These are phyloP conservation scores for Phalacrocorax aristotelis DNA, from an alignment of 2,113 vertebrate genomes.

Conservation along the genomic window DNA sequence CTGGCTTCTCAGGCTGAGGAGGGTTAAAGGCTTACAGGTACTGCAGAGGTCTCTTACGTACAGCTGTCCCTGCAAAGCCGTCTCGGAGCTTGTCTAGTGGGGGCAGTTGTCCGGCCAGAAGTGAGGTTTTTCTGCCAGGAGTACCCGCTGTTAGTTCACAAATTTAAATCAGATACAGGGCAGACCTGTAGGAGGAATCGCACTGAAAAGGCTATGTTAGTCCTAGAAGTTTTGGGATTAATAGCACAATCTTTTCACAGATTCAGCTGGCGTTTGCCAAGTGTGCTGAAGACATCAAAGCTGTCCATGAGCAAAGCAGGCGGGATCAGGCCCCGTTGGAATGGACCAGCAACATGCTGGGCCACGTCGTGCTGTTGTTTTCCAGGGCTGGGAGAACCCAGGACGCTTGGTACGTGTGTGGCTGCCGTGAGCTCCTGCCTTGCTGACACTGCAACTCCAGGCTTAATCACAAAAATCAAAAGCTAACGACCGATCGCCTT, in stretches of 20 bases:
- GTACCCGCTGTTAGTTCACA: not conserved
- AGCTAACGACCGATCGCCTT: not conserved
- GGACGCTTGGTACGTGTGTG: constrained; percentile 83
- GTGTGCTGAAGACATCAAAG: constrained; percentile 84
- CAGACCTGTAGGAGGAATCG: not conserved
- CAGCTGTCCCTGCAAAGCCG: not conserved
- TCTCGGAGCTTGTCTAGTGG: not conserved
- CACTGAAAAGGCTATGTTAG: no score
- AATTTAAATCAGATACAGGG: rapidly evolving
- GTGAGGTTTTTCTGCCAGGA: not conserved
- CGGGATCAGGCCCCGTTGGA: not conserved
- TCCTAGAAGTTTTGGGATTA: not conserved
- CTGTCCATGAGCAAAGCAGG: constrained; percentile 29
- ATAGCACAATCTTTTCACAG: constrained; percentile 59
- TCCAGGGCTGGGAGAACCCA: constrained; percentile 76
- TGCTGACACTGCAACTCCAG: not conserved
- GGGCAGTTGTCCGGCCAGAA: not conserved
- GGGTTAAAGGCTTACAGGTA: rapidly evolving
- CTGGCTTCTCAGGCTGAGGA: not conserved
- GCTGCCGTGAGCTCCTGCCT: not conserved
- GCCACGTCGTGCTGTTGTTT: constrained; percentile 72
- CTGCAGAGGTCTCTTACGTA: not conserved
- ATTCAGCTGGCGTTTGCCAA: constrained; percentile 82
- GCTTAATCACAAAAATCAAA: not conserved
- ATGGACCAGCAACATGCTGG: constrained; percentile 74